These are phyloP conservation scores for Carlito syrichta DNA, from an alignment of 2,113 vertebrate genomes.

Conservation along the genomic window DNA sequence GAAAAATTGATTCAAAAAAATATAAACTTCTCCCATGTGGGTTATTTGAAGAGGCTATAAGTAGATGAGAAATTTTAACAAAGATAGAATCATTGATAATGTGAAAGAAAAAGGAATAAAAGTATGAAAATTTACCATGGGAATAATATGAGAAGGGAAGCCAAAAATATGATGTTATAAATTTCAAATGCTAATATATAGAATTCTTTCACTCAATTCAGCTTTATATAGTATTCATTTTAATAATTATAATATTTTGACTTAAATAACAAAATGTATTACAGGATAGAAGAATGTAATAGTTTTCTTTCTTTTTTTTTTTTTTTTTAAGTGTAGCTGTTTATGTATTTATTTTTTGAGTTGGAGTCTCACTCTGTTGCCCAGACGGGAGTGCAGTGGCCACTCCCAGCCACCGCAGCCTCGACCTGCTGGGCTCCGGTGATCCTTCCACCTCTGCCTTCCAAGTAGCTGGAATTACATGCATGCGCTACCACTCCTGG, in stretches of 20 bases:
- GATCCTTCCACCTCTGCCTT: too few relatives aligned
- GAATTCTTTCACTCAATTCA: background rate
- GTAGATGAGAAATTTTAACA: background rate
- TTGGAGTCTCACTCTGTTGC: too few relatives aligned
- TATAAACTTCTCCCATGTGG: background rate
- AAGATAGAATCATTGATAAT: background rate
- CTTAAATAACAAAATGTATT: too few relatives aligned
- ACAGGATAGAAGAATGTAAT: background rate
- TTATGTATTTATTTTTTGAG: too few relatives aligned
- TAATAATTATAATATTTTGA: background rate
- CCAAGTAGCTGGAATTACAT: too few relatives aligned
- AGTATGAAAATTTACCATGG: background rate
- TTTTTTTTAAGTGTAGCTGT: too few relatives aligned
- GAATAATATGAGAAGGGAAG: background rate
- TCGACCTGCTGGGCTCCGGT: too few relatives aligned
- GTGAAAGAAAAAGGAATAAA: background rate
- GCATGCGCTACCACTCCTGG: too few relatives aligned
- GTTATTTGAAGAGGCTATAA: background rate
- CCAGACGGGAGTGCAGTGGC: too few relatives aligned
- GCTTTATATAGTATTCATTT: background rate
- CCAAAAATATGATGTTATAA: background rate
- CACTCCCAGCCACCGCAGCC: too few relatives aligned
- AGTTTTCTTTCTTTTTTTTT: too few relatives aligned
- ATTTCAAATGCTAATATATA: background rate
- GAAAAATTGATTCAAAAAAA: background rate